These are phyloP conservation scores for Pammene aurita DNA, from an alignment of 2,888 invertebrate genomes.

Conservation along the genomic window DNA sequence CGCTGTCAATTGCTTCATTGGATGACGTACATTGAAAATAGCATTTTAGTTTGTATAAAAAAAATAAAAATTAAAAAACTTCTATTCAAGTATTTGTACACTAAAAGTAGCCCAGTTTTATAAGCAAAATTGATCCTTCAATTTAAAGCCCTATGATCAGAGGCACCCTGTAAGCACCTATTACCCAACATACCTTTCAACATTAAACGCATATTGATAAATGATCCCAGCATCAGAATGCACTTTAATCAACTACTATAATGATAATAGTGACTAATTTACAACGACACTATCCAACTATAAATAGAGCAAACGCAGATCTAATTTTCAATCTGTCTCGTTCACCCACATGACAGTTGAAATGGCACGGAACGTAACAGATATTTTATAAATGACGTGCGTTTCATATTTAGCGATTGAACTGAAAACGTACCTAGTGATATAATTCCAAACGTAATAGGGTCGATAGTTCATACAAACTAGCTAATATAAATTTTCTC, in stretches of 20 bases:
- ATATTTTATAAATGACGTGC: conserved; percentile 8
- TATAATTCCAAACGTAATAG: neutral
- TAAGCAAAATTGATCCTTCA: too few species aligned
- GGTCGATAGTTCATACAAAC: neutral
- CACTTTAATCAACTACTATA: conserved; percentile 18
- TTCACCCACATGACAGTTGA: conserved; percentile 14
- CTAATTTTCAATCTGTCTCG: conserved; percentile 6
- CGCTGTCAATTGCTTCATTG: too few species aligned
- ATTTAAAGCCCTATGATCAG: too few species aligned
- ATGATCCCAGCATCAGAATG: conserved; percentile 19
- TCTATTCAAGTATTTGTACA: too few species aligned
- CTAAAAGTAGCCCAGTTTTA: too few species aligned
- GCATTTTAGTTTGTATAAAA: too few species aligned
- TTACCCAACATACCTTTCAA: conserved; percentile 14
- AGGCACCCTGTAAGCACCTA: too few species aligned
- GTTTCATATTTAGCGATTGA: conserved; percentile 18
- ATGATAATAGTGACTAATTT: conserved; percentile 30
- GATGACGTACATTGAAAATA: too few species aligned
- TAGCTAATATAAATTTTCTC: neutral
- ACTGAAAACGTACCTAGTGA: conserved; percentile 27
- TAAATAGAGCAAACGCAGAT: conserved; percentile 8
- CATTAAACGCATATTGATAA: conserved; percentile 21
- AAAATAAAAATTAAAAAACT: too few species aligned
- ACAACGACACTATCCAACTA: neutral
- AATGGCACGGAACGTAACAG: conserved; percentile 10